Conservation (phyloP, 2,888 invertebrate genomes). For the Eurytoma californica region DNA sequence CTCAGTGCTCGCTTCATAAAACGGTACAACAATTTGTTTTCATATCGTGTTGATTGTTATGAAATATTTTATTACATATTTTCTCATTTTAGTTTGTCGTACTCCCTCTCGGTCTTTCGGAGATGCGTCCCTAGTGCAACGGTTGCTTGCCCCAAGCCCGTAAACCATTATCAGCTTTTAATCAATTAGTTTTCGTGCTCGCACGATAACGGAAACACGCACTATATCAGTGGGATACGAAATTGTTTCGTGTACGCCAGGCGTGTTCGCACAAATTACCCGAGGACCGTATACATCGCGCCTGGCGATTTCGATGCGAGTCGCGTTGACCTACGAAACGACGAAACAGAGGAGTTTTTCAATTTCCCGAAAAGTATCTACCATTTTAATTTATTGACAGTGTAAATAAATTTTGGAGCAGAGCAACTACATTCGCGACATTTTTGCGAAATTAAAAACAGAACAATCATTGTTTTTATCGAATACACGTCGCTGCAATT, state of each 20-base stretch:
- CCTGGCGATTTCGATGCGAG: constrained; percentile 49
- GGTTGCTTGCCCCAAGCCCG: not conserved
- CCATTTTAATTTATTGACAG: too few relatives aligned
- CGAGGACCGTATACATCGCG: constrained; percentile 59
- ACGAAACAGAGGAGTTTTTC: constrained; percentile 18
- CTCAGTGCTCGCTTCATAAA: too few relatives aligned
- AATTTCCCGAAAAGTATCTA: not conserved
- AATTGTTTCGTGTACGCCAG: constrained; percentile 55
- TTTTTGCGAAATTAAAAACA: too few relatives aligned
- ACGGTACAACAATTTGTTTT: too few relatives aligned
- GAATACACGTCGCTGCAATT: too few relatives aligned
- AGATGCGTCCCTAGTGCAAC: not conserved
- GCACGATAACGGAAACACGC: constrained; percentile 38
- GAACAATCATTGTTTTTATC: too few relatives aligned
- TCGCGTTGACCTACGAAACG: not conserved
- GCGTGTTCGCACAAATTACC: constrained; percentile 53
- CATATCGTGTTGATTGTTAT: too few relatives aligned
- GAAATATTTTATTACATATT: too few relatives aligned
- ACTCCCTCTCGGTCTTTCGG: not conserved
- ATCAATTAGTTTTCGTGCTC: constrained; percentile 46
- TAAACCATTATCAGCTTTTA: constrained; percentile 46
- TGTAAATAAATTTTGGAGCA: not conserved
- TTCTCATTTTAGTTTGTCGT: too few relatives aligned
- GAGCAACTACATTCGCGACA: too few relatives aligned
- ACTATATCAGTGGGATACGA: constrained; percentile 38